These are phyloP conservation scores for Eumacrocentrus americanus DNA, from an alignment of 2,888 invertebrate genomes.

Conservation along the genomic window DNA sequence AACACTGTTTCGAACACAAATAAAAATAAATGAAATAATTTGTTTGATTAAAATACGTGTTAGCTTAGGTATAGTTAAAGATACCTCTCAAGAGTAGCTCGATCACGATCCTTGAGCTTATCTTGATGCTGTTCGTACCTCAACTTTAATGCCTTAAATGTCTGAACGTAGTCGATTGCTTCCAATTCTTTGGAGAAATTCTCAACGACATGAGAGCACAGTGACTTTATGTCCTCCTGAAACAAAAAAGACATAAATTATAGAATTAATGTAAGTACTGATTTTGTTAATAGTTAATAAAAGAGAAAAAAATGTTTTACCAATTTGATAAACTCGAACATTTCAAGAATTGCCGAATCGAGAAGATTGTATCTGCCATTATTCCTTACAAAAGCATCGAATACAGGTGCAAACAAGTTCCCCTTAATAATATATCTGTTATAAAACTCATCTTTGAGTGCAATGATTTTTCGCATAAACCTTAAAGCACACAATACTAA, in stretches of 20 bases:
- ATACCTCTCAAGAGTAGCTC: slow-evolving; percentile 75
- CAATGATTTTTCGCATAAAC: slow-evolving; percentile 96
- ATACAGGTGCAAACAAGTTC: slow-evolving; percentile 93
- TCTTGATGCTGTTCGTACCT: slow-evolving; percentile 93
- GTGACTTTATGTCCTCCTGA: slow-evolving; percentile 84
- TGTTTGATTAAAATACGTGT: neutral
- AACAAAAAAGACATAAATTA: slow-evolving; percentile 36
- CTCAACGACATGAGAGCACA: slow-evolving; percentile 94
- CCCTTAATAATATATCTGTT: slow-evolving; percentile 95
- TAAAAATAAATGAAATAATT: neutral
- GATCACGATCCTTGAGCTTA: slow-evolving; percentile 84
- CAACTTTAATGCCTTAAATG: slow-evolving; percentile 90
- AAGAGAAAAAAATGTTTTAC: slow-evolving; percentile 51
- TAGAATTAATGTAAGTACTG: slow-evolving; percentile 10
- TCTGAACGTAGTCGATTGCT: slow-evolving; percentile 96
- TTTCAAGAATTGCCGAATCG: slow-evolving; percentile 97
- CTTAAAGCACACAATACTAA: slow-evolving; percentile 94
- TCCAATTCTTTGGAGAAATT: slow-evolving; percentile 94
- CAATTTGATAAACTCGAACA: slow-evolving; percentile 98
- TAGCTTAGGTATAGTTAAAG: slow-evolving; percentile 36
- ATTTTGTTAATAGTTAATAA: slow-evolving; percentile 7
- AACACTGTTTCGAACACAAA: slow-evolving; percentile 64
- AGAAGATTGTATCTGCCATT: slow-evolving; percentile 98
- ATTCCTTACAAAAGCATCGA: slow-evolving; percentile 95
- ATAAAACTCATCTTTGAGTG: slow-evolving; percentile 98